Evolutionary conservation across 2,888 invertebrate species (phyloP).

Genomic region (Scaptomyza polygonia): DNA sequence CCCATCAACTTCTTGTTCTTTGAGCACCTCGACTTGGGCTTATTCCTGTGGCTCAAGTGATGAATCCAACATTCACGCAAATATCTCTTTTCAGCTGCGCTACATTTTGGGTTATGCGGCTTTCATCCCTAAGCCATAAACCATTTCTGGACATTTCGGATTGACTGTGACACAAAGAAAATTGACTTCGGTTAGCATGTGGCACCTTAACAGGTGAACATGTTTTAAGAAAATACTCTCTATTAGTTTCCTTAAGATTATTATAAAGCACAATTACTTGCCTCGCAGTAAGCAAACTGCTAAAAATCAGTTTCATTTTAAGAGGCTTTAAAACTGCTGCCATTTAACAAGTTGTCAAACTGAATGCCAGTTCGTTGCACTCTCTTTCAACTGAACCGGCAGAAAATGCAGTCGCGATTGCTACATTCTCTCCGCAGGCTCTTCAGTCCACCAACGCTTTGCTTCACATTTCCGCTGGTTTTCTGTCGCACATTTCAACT

Average conservation of each 20-base stretch:
- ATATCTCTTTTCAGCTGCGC: slow-evolving; percentile 30
- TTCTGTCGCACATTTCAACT: slow-evolving; percentile 56
- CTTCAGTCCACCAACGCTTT: slow-evolving; percentile 35
- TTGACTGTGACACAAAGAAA: slow-evolving; percentile 9
- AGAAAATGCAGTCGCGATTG: slow-evolving; percentile 34
- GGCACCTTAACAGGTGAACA: not conserved
- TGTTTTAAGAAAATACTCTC: not conserved
- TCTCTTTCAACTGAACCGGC: slow-evolving; percentile 22
- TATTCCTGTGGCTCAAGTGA: slow-evolving; percentile 43
- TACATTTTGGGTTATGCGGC: slow-evolving; percentile 31
- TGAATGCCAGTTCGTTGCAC: slow-evolving; percentile 56
- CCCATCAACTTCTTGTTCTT: slow-evolving; percentile 18
- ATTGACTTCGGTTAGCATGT: not conserved
- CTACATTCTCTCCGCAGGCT: slow-evolving; percentile 4
- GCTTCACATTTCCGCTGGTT: slow-evolving; percentile 67
- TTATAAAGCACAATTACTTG: not conserved
- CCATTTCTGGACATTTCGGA: slow-evolving; percentile 16
- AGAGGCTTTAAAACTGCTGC: slow-evolving; percentile 35
- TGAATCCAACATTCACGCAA: slow-evolving; percentile 43
- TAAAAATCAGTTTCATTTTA: slow-evolving; percentile 14
- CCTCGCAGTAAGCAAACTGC: not conserved
- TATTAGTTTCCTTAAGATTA: not conserved
- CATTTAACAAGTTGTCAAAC: slow-evolving; percentile 55
- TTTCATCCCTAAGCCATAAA: slow-evolving; percentile 28
- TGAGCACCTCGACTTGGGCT: slow-evolving; percentile 40